Base-by-base conservation (phyloP, 2,797 vertebrate species). In the Limosa lapponica region DNA sequence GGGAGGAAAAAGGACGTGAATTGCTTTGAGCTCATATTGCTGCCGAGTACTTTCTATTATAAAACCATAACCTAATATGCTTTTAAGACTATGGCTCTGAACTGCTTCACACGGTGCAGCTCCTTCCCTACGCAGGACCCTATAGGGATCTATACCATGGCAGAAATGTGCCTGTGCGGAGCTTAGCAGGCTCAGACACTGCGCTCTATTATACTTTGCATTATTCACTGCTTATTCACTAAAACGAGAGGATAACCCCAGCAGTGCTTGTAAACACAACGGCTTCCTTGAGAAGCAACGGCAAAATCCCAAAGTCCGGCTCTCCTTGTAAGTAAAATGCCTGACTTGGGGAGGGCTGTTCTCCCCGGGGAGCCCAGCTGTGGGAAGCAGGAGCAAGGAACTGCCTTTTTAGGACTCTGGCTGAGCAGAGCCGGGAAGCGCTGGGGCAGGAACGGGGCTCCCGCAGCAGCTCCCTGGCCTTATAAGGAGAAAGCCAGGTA, bases 391-490 rank as follows among this genome's bases (percentile, higher is more conserved):
- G 74, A 95, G 91, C 90, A 48, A 87, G 96, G 96, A 96, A 93
- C 95, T 95, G 96, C 96, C 96, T 96, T 97, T 97, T 96, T 97
- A 96, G 96, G 96, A 34, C 25, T 32, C 67, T 2, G 69, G 37
- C 86, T 89, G 90, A 95, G 74, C 81, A 1, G 81, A 64, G 88
- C 83, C 0, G 13, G 88, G 86, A 89, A 90, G 87, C 0, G 49
- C 89, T 24, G 85, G 43, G 80, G 94, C 89, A 94, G 94, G 67
- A 95, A 1, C 82, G 3, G 52, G 69, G 79, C 87, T 69, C 84
- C 23, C 0, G 30, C 70, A 79, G 94, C 91, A 51, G 81, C 46
- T 85, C 44, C 34, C 28, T 12, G 78, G 57, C 96, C 96, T 93
- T 96, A 91, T 89, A 94, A 95, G 96, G 96, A 81, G 57, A 95